Evolutionary conservation across 2,888 invertebrate genomes (phyloP).

Genomic region (Mamestra brassicae): DNA sequence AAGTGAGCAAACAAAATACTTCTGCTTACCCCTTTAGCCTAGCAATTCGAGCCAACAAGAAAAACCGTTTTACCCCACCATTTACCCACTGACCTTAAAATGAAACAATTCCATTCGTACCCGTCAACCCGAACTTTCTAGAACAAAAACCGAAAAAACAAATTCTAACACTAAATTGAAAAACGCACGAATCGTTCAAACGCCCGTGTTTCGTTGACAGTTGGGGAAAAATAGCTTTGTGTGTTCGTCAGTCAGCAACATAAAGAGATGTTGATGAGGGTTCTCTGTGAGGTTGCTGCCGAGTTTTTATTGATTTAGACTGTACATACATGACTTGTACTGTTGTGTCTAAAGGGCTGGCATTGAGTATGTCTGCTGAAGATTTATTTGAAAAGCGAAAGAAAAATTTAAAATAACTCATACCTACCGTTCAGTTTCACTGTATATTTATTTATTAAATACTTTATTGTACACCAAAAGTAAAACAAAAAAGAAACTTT

Average conservation of each 20-base stretch:
- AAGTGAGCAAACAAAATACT: neutral
- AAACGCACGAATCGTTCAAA: constrained; percentile 44
- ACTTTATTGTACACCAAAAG: too few relatives aligned
- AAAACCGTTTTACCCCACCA: neutral
- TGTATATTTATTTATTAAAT: too few relatives aligned
- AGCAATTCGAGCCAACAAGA: neutral
- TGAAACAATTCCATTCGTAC: constrained; percentile 34
- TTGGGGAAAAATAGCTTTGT: constrained; percentile 58
- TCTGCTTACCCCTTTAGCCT: neutral
- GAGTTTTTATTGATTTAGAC: constrained; percentile 51
- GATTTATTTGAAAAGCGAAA: neutral
- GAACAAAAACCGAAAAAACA: constrained; percentile 40
- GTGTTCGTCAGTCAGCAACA: constrained; percentile 65
- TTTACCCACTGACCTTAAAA: constrained; percentile 9
- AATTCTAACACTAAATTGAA: constrained; percentile 56
- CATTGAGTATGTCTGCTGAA: constrained; percentile 13
- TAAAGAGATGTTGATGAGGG: constrained; percentile 67
- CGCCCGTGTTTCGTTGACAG: constrained; percentile 58
- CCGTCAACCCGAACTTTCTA: constrained; percentile 41
- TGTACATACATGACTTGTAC: constrained; percentile 34
- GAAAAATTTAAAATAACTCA: neutral
- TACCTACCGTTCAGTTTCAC: neutral
- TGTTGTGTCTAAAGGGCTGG: constrained; percentile 29
- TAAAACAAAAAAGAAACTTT: too few relatives aligned
- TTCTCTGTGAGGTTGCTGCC: constrained; percentile 25